These are phyloP conservation scores for Cosmia trapezina DNA, from an alignment of 2,888 invertebrate species.

Conservation along the genomic window DNA sequence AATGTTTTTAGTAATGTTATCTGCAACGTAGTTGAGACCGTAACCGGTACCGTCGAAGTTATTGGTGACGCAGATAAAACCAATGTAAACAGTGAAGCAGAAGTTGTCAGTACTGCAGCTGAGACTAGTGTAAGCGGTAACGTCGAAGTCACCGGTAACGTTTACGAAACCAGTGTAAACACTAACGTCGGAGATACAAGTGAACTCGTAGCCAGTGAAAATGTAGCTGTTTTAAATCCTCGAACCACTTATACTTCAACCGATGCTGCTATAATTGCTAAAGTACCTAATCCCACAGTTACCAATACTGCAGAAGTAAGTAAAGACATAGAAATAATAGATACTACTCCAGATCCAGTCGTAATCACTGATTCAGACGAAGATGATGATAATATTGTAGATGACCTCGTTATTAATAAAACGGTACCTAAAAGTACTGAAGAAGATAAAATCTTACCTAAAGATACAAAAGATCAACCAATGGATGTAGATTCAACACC, in stretches of 20 bases:
- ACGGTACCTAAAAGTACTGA: not conserved
- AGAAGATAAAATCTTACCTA: not conserved
- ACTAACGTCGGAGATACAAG: not conserved
- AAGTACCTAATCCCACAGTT: not conserved
- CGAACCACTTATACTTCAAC: conserved; percentile 3
- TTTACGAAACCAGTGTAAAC: not conserved
- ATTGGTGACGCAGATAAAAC: not conserved
- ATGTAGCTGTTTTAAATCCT: conserved; percentile 7
- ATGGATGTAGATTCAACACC: conserved; percentile 36
- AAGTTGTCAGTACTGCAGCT: not conserved
- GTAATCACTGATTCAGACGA: conserved; percentile 42
- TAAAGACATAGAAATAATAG: conserved; percentile 42
- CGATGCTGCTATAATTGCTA: not conserved
- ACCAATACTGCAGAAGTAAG: not conserved
- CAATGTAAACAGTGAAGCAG: not conserved
- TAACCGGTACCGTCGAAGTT: not conserved
- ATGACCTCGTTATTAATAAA: conserved; percentile 4
- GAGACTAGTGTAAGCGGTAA: not conserved
- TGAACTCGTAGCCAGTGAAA: conserved; percentile 25
- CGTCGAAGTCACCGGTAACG: not conserved
- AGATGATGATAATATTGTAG: conserved; percentile 2
- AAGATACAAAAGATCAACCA: conserved; percentile 25
- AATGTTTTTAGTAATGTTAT: not conserved
- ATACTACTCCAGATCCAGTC: conserved; percentile 12
- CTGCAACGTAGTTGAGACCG: not conserved